Conservation (phyloP, 2,888 invertebrate species). For the Habroteleia sp. region DNA sequence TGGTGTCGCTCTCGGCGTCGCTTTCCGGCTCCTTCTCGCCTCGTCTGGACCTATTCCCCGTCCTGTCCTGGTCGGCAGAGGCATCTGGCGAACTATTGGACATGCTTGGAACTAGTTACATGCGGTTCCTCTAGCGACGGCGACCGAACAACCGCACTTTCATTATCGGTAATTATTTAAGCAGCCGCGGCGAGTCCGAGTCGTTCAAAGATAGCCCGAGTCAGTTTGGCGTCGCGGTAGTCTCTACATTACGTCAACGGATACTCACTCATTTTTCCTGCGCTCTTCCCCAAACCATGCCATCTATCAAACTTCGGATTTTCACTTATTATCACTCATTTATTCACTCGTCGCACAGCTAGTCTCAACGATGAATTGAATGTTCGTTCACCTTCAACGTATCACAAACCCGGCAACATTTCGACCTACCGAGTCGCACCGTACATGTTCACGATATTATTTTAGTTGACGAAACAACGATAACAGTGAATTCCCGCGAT, state of each 20-base stretch:
- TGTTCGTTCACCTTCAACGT: conserved; percentile 16
- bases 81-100: conserved; percentile 68
- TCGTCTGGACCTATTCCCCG: conserved; percentile 63
- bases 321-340: conserved; percentile 25
- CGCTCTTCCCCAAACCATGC: too few relatives aligned
- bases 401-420: conserved; percentile 11
- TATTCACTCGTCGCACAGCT: conserved; percentile 1
- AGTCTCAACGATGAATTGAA: background rate
- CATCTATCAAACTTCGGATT: background rate
- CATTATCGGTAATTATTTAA: conserved; percentile 49
- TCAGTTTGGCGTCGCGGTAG: background rate
- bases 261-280: conserved; percentile 14
- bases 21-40: conserved; percentile 69
- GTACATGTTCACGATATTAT: too few relatives aligned
- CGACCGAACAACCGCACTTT: conserved; percentile 65
- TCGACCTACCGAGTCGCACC: too few relatives aligned
- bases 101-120: conserved; percentile 65
- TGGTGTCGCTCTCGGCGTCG: conserved; percentile 83
- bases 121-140: conserved; percentile 57
- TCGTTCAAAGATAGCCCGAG: too few relatives aligned
- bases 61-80: conserved; percentile 64
- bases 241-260: conserved; percentile 6
- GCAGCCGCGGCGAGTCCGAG: background rate
- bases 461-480: background rate
- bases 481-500: conserved; percentile 7